These are phyloP conservation scores for Scrobipalpa atriplicella DNA, from an alignment of 2,888 invertebrate species.

Conservation along the genomic window DNA sequence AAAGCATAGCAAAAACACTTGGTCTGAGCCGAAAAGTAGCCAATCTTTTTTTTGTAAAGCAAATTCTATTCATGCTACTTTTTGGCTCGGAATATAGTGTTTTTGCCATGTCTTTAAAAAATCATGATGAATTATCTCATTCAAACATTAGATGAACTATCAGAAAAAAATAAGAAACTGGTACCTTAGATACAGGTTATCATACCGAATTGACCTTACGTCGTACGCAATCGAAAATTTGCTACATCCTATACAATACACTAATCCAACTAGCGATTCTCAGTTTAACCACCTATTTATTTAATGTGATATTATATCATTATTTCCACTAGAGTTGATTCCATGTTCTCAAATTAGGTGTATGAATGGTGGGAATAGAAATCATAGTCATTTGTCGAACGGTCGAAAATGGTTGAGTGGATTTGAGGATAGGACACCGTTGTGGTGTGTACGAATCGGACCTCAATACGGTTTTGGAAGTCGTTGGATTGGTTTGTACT, in stretches of 20 bases:
- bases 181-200: too few species aligned
- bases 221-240: too few species aligned
- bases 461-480: background rate
- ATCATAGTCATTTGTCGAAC: background rate
- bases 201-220: too few species aligned
- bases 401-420: background rate
- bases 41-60: too few species aligned
- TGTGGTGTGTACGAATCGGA: background rate
- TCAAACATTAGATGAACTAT: too few species aligned
- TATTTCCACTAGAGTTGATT: conserved; percentile 7
- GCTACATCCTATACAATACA: background rate
- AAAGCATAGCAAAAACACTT: too few species aligned
- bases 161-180: too few species aligned
- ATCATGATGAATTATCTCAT: too few species aligned
- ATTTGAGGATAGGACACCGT: background rate
- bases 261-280: background rate
- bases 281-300: background rate
- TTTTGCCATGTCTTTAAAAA: too few species aligned
- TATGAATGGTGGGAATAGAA: background rate
- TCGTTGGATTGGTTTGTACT: background rate
- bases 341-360: conserved; percentile 7
- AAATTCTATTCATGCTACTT: too few species aligned
- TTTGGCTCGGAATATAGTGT: too few species aligned
- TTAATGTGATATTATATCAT: conserved; percentile 4
- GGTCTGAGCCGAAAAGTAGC: too few species aligned